These are phyloP conservation scores for Bufo bufo DNA, from an alignment of 2,113 vertebrate species.

Conservation along the genomic window DNA sequence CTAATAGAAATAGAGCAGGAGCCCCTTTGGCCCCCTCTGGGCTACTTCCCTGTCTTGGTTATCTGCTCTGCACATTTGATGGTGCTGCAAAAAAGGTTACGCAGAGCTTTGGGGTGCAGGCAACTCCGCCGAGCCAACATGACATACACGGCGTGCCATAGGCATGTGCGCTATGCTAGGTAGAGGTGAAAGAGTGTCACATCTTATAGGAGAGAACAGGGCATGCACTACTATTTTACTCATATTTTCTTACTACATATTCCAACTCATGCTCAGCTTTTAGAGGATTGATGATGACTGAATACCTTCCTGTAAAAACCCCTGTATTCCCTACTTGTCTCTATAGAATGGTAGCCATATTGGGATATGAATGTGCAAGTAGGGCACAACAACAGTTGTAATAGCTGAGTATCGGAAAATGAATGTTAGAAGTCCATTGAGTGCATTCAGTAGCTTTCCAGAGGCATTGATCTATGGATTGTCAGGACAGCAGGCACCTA, in stretches of 20 bases:
- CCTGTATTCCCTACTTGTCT: not conserved
- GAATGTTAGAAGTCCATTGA: too few species aligned
- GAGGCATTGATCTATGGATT: not conserved
- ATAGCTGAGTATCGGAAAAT: too few species aligned
- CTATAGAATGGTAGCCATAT: not conserved
- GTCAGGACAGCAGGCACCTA: too few species aligned
- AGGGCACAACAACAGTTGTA: too few species aligned
- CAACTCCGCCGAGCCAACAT: conserved; percentile 24
- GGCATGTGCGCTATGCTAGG: conserved; percentile 27
- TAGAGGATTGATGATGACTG: not conserved
- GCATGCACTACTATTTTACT: not conserved
- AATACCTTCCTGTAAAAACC: not conserved
- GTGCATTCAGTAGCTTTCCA: not conserved
- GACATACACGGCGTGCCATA: conserved; percentile 19
- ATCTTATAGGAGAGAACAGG: conserved; percentile 9
- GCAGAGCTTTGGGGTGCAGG: conserved; percentile 38
- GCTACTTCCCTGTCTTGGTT: conserved; percentile 20
- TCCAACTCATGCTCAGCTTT: not conserved
- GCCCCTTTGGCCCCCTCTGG: conserved; percentile 10
- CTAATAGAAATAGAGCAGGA: conserved; percentile 30
- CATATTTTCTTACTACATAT: not conserved
- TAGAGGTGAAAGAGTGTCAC: conserved; percentile 31
- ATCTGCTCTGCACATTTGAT: conserved; percentile 38
- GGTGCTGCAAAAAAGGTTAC: conserved; percentile 48
- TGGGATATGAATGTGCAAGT: not conserved